A percentile compares a stretch with the other conserved stretches of the same genome.
phyloP scores from a whole-genome alignment of 2,888 invertebrate genomes.

The Phyllotreta cruciferae region DNA sequence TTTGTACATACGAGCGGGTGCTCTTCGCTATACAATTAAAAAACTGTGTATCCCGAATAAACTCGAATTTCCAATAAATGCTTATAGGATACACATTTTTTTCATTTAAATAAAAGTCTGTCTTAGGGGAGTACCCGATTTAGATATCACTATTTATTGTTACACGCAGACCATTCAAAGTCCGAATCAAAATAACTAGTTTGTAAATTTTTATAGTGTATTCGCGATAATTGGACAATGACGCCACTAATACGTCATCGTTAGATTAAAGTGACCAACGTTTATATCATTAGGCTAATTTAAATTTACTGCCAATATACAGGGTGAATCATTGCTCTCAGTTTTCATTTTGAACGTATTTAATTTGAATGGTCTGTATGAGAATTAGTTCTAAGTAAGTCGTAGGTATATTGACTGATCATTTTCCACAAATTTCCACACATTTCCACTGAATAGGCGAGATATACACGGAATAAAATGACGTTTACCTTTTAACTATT shows the following conservation, averaged over 20 bases:
- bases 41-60: constrained; percentile 7
- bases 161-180: constrained; percentile 24
- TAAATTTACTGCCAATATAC: too few species aligned
- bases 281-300: too few species aligned
- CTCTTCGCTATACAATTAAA: constrained; percentile 5
- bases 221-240: too few species aligned
- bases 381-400: constrained; percentile 30
- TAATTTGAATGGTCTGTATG: constrained; percentile 20
- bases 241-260: too few species aligned
- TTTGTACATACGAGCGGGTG: constrained; percentile 34
- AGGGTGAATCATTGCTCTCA: too few species aligned
- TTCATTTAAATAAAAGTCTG: constrained; percentile 25
- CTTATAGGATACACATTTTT: constrained; percentile 21
- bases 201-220: not conserved
- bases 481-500: not conserved
- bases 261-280: too few species aligned
- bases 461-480: not conserved
- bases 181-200: not conserved
- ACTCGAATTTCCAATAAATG: constrained; percentile 5
- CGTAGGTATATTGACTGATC: constrained; percentile 39
- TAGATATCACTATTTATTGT: constrained; percentile 40
- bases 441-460: constrained; percentile 16
- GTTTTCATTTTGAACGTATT: not conserved
- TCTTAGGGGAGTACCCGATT: constrained; percentile 25
- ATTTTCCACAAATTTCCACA: constrained; percentile 31